A percentile compares a stretch with the other conserved stretches of the same genome.
These are phyloP conservation scores for Ophioderma brevispina DNA, from an alignment of 35 echinoderm and acorn worm genomes.

Conservation along the genomic window DNA sequence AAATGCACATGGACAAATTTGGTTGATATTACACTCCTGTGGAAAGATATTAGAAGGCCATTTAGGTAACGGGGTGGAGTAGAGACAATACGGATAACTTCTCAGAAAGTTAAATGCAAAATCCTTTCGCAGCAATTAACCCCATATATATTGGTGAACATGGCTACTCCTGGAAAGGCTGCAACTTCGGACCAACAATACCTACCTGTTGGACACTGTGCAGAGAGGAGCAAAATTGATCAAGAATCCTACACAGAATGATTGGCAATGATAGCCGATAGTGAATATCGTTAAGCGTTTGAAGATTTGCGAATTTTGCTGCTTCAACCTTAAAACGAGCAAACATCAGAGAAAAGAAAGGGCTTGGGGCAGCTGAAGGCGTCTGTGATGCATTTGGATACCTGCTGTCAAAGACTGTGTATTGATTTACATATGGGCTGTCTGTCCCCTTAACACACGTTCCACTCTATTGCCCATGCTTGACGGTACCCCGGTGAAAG, in stretches of 20 bases:
- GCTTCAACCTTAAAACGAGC: slow-evolving; percentile 33
- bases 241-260: slow-evolving; percentile 40
- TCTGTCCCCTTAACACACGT: background rate
- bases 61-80: too few relatives aligned
- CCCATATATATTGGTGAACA: slow-evolving; percentile 36
- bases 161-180: slow-evolving; percentile 46
- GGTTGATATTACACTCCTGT: too few relatives aligned
- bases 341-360: background rate
- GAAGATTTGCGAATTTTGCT: slow-evolving; percentile 61
- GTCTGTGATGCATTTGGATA: slow-evolving; percentile 26
- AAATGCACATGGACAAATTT: too few relatives aligned
- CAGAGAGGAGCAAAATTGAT: slow-evolving; percentile 47
- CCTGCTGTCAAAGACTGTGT: background rate
- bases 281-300: slow-evolving; percentile 16
- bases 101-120: too few relatives aligned
- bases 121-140: too few relatives aligned
- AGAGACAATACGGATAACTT: too few relatives aligned
- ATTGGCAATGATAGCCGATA: slow-evolving; percentile 27
- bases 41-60: too few relatives aligned
- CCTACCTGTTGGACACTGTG: slow-evolving; percentile 43
- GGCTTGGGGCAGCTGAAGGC: slow-evolving; percentile 3
- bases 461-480: background rate
- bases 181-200: slow-evolving; percentile 31
- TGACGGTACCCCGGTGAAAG: background rate
- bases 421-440: background rate